Evolutionary conservation across 2,888 invertebrate genomes (phyloP), one percentile per base, ranked within the genome.

Genomic region (Aspidiotus destructor): DNA sequence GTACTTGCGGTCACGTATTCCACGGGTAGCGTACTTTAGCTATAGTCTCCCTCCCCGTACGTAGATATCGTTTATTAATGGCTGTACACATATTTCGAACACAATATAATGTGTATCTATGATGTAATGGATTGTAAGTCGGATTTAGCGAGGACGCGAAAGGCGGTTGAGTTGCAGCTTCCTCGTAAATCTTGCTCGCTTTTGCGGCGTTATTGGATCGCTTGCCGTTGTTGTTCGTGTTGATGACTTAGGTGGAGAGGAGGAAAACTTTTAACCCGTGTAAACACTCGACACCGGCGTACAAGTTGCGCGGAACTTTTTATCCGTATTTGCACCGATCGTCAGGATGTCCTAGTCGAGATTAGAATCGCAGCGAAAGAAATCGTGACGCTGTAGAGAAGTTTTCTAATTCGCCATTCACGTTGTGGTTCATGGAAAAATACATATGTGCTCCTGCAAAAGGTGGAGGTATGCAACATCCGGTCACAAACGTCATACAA

Each of bases 41-140:
- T 48, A n/a, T 28, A 28, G 28, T 28, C 28, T 5, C 28, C 28
- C 28, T 28, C 48, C 10, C n/a, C 11, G 48, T n/a, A 48, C n/a
- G 48, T 13, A n/a, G 10, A 48, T 48, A 48, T 48, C 48, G 48
- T 13, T 48, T 48, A 11, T 48, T 48, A n/a, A 48, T 48, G 10
- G 11, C 48, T 48, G 48, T 48, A n/a, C n/a, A n/a, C n/a, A n/a
- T n/a, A 48, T 48, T 48, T n/a, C 48, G 48, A 48, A 48, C 48
- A 48, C 48, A 48, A 48, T 48, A 48, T 28, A 28, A 28, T 28
- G 28, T 28, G 28, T 28, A 28, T 48, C 48, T 13, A 48, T 48
- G 48, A 48, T 48, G 48, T 48, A 48, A 48, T n/a, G 11, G n/a
- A 48, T 13, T 48, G 10, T 48, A n/a, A 11, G 48, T 48, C 48